phyloP scores from a whole-genome alignment of 2,113 vertebrate genomes.

The Rhinopomastus cyanomelas region DNA sequence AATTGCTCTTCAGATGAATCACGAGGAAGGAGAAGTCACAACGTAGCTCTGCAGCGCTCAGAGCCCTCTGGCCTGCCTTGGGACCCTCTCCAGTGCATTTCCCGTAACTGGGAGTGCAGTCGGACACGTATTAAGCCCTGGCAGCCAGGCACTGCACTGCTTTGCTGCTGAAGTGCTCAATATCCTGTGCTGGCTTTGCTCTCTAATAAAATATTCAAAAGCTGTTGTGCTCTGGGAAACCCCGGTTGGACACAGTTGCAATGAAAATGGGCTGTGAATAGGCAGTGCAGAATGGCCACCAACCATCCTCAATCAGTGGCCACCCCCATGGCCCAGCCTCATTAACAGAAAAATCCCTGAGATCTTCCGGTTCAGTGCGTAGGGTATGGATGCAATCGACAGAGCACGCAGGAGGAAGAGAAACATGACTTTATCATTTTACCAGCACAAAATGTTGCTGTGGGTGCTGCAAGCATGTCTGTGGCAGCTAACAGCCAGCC shows the following conservation, averaged over 20 bases:
- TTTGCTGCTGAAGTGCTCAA: neutral
- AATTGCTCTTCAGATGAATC: conserved; percentile 23
- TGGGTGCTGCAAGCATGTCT: accelerated
- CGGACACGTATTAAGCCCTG: neutral
- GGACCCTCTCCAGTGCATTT: conserved; percentile 16
- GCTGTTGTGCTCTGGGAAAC: neutral
- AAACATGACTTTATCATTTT: neutral
- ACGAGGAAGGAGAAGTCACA: neutral
- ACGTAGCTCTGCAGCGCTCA: neutral
- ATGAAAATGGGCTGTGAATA: neutral
- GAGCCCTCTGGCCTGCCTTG: conserved; percentile 16
- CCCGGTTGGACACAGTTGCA: neutral
- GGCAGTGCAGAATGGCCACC: neutral
- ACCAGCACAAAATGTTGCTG: neutral
- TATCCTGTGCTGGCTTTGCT: conserved; percentile 22
- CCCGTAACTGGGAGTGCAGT: conserved; percentile 26
- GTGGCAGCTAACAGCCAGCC: neutral
- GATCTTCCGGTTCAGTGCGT: neutral
- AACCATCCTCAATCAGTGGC: neutral
- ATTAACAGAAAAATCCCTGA: neutral
- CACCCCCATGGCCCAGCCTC: neutral
- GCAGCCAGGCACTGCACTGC: neutral
- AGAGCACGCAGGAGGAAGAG: neutral
- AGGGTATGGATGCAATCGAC: neutral
- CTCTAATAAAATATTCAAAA: conserved; percentile 39